Percentiles rank a stretch among this genome's conserved stretches.
phyloP scores from a whole-genome alignment of 2,888 invertebrate genomes.

The Callyntrura sp. region DNA sequence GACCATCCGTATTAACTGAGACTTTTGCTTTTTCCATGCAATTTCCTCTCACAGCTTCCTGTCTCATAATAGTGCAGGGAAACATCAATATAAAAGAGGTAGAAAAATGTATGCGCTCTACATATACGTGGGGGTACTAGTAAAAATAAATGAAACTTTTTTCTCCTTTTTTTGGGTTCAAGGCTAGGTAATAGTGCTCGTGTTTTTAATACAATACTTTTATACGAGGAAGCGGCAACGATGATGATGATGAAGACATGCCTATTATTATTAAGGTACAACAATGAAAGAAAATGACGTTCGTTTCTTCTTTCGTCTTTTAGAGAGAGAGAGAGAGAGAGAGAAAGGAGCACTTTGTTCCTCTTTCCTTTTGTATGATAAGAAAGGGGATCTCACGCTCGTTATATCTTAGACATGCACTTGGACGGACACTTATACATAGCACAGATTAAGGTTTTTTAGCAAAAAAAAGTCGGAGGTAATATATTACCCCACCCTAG shows the following conservation, averaged over 20 bases:
- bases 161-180: slow-evolving; percentile 37
- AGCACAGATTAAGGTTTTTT: background rate
- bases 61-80: slow-evolving; percentile 47
- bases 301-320: slow-evolving; percentile 22
- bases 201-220: slow-evolving; percentile 17
- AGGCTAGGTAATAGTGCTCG: slow-evolving; percentile 47
- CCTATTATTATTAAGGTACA: slow-evolving; percentile 31
- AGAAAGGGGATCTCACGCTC: background rate
- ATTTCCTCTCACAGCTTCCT: slow-evolving; percentile 73
- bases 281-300: slow-evolving; percentile 38
- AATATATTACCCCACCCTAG: background rate
- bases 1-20: slow-evolving; percentile 44
- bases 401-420: background rate
- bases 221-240: background rate
- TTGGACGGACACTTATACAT: background rate
- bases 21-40: slow-evolving; percentile 64
- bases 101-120: background rate
- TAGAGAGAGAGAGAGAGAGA: background rate
- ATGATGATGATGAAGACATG: slow-evolving; percentile 20
- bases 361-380: slow-evolving; percentile 4
- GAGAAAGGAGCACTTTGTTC: slow-evolving; percentile 43
- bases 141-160: slow-evolving; percentile 40
- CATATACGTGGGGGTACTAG: background rate
- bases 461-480: slow-evolving; percentile 43
- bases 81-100: slow-evolving; percentile 10